Evolutionary conservation across 2,888 invertebrate genomes (phyloP), one percentile per base, ranked within the genome.

Genomic region (Crioceris asparagi): DNA sequence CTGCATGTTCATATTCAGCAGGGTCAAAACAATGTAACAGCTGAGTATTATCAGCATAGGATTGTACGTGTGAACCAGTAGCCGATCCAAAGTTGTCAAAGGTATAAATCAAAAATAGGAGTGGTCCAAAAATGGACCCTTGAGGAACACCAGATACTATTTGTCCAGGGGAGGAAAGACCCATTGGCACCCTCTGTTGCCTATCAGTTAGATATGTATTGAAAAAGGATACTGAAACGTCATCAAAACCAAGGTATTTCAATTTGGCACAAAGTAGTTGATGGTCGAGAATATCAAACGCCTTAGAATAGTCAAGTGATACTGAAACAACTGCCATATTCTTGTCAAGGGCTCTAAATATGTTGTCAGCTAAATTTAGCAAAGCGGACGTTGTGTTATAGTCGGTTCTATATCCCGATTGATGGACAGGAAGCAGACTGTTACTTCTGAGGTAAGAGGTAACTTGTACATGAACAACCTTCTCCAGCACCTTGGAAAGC

Each of bases 91-190:
- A 16, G n/a, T 17, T 36, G 18, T 29, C 19, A 2, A 19, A 11
- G 6, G 19, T 36, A 11, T 29, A 36, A 8, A 36, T 29, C 11
- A 36, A 7, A 19, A 36, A 29, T 4, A 36, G 16, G 2, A 36
- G 5, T 5, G 36, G 36, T 29, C 36, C 36, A 14, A 36, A 19
- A n/a, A 36, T 14, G 14, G 36, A 36, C 8, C 36, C 36, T 29
- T 36, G 36, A 3, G 36, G 36, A 23, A 34, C 34, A 8, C 34
- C 34, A 8, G 34, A 34, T 3, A 4, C 11, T 3, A 34, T 15
- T 7, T n/a, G 10, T n/a, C 18, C 7, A 11, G 12, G 10, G 3
- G 11, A 8, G 2, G 18, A 17, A 1, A 7, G 12, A 15, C 3
- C 12, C n/a, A 36, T 10, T 15, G 7, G 11, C 6, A 29, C 17